These are phyloP conservation scores for Mythimna vitellina DNA, from an alignment of 2,888 invertebrate species.

Conservation along the genomic window DNA sequence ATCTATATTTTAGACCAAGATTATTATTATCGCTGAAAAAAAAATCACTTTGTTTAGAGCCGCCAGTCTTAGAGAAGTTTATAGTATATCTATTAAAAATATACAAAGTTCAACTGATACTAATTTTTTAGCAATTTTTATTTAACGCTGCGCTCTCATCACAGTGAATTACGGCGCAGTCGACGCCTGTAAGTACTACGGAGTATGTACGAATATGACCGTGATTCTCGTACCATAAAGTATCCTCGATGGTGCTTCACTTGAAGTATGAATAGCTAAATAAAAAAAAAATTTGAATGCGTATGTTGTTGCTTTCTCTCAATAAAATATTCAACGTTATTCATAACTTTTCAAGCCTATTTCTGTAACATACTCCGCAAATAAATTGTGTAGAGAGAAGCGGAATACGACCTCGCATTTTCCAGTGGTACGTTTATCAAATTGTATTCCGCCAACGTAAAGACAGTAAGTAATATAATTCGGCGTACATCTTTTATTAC, in stretches of 20 bases:
- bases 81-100: no score
- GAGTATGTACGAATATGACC: not conserved
- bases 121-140: not conserved
- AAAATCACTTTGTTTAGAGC: not conserved
- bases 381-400: not conserved
- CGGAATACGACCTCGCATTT: conserved; percentile 10
- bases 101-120: not conserved
- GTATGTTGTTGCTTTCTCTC: not conserved
- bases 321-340: not conserved
- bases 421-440: conserved; percentile 34
- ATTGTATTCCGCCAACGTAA: conserved; percentile 33
- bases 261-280: not conserved
- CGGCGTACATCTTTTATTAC: conserved; percentile 56
- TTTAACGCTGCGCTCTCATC: not conserved
- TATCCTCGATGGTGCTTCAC: not conserved
- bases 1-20: not conserved
- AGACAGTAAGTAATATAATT: conserved; percentile 55
- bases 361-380: not conserved
- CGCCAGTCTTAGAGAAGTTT: no score
- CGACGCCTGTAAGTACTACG: not conserved
- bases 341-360: not conserved
- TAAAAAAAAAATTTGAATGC: not conserved
- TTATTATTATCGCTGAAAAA: not conserved
- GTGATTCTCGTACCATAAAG: not conserved
- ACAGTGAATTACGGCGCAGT: not conserved